Evolutionary conservation across 92 coral and sea anemone species (phyloP), one percentile per base, ranked within the genome.

Genomic region (Zoanthus sociatus): DNA sequence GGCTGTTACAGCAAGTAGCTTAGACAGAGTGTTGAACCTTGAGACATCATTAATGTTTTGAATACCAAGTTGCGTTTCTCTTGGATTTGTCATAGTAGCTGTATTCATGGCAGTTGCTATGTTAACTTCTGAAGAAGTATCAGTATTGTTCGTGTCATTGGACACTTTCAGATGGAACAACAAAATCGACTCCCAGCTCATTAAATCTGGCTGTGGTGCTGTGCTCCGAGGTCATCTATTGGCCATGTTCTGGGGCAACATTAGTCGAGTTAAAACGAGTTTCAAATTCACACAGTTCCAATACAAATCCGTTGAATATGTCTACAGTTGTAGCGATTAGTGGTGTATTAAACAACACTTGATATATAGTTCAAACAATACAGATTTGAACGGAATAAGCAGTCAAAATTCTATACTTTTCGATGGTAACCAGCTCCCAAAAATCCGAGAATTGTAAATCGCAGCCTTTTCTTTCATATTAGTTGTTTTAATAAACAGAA

Each of bases 61-160:
- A 74, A 74, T 20, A 58, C 86, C 13, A 87, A 50, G 14, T 83
- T 90, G 47, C 42, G 91, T 86, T 90, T 14, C 95, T 90, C 16
- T 48, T 48, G 53, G 53, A 48, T 48, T 9, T 48, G 53, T 48
- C 5, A 9, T 48, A 48, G 53, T 48, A 48, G 53, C 53, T 48
- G 9, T 9, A 48, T 48, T 48, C 6, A 5, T 48, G 53, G 53
- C 53, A 9, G 53, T 48, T 9, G 6, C 53, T 48, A 9, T 48
- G 9, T 48, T 48, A 48, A 48, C 53, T 48, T 48, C 53, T 48
- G 53, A 48, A 9, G 53, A 26, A 26, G 26, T 48, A 48, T 48
- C 53, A 48, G 53, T 48, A 48, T 48, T 9, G 6, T 48, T 48
- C 6, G 53, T 48, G 53, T 9, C 26, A 26, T 48, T 48, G 53